phyloP scores from a whole-genome alignment of 2,113 vertebrate genomes.

The Psophia crepitans region DNA sequence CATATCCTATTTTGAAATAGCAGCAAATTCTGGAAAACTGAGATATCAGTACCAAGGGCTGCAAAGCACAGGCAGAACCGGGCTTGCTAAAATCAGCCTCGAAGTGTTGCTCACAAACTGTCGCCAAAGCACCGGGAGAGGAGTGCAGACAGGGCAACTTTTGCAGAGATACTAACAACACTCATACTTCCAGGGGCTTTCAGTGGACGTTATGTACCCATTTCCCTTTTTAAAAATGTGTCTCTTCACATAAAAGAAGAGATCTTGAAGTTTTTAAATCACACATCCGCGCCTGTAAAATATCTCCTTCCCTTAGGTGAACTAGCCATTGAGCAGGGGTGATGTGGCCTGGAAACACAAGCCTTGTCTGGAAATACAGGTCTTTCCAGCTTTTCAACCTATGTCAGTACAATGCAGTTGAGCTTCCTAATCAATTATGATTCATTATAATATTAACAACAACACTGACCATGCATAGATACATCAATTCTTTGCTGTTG shows the following conservation, averaged over 20 bases:
- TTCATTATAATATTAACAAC: not conserved
- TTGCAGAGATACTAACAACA: not conserved
- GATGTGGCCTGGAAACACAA: not conserved
- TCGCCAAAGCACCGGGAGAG: not conserved
- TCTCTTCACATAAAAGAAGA: not conserved
- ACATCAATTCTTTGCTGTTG: not conserved
- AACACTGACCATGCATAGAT: not conserved
- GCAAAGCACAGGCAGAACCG: not conserved
- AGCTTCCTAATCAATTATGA: not conserved
- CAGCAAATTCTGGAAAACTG: not conserved
- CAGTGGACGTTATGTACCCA: not conserved
- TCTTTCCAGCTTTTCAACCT: not conserved
- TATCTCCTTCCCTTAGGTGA: not conserved
- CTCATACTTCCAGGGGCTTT: not conserved
- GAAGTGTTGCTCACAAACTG: not conserved
- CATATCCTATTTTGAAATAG: not conserved
- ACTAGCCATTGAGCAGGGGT: accelerated
- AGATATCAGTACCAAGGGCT: not conserved
- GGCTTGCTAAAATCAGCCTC: not conserved
- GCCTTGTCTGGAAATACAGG: not conserved
- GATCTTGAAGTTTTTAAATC: not conserved
- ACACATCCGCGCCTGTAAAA: not conserved
- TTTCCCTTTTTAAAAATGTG: not conserved
- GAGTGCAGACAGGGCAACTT: constrained; percentile 20
- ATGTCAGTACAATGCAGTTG: not conserved